A percentile compares a stretch with the other conserved stretches of the same genome.
Evolutionary conservation across 2,888 invertebrate genomes (phyloP).

Genomic region (Melolontha melolontha): DNA sequence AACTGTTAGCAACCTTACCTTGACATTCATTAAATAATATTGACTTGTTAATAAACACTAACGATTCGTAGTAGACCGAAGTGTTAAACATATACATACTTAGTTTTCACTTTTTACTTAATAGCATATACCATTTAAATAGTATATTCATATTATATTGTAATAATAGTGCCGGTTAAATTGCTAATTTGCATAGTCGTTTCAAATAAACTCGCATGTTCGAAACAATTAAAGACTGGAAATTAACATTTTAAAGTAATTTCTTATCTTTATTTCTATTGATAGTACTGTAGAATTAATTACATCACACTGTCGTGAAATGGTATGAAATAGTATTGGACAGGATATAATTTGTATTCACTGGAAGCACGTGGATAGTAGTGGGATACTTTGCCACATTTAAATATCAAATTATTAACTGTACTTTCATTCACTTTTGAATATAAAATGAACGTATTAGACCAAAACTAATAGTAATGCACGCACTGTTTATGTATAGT

Average conservation of each 20-base stretch:
- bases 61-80: too few relatives aligned
- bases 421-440: slow-evolving; percentile 25
- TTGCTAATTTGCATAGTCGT: too few relatives aligned
- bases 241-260: background rate
- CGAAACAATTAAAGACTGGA: background rate
- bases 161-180: too few relatives aligned
- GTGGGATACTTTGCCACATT: slow-evolving; percentile 8
- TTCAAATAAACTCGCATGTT: background rate
- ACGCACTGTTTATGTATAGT: background rate
- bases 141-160: too few relatives aligned
- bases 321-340: background rate
- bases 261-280: slow-evolving; percentile 1
- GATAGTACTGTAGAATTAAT: background rate
- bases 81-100: too few relatives aligned
- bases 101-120: too few relatives aligned
- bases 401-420: slow-evolving; percentile 29
- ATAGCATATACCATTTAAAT: too few relatives aligned
- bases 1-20: too few relatives aligned
- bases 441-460: slow-evolving; percentile 20
- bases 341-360: slow-evolving; percentile 26
- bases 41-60: too few relatives aligned
- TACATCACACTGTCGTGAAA: slow-evolving; percentile 1
- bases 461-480: background rate
- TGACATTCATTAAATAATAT: too few relatives aligned
- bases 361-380: slow-evolving; percentile 14